A percentile compares a stretch with the other conserved stretches of the same genome.
phyloP scores from a whole-genome alignment of 2,113 vertebrate species.

The Myanophis thanlyinensis region DNA sequence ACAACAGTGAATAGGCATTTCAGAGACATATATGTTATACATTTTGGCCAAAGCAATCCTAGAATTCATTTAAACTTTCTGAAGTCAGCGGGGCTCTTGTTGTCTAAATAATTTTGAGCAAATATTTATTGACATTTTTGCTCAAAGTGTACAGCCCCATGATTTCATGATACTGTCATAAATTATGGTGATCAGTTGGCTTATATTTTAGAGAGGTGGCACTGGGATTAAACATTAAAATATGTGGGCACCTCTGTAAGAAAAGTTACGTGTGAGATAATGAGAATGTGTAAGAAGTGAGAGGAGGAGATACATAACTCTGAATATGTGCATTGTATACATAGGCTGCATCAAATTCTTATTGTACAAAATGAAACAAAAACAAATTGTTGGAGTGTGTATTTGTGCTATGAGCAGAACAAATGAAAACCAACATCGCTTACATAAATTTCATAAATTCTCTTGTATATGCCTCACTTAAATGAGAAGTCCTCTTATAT shows the following conservation, averaged over 20 bases:
- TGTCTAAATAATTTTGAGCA: not conserved
- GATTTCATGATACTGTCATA: conserved; percentile 15
- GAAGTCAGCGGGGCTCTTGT: not conserved
- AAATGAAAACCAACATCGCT: not conserved
- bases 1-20: not conserved
- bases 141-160: conserved; percentile 18
- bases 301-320: not conserved
- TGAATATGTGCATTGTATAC: not conserved
- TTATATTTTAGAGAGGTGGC: conserved; percentile 20
- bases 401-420: not conserved
- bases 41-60: not conserved
- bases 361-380: not conserved
- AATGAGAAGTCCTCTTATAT: not conserved
- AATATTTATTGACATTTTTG: conserved; percentile 48
- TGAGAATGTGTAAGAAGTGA: no score
- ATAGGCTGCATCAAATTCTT: not conserved
- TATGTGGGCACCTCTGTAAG: not conserved
- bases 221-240: conserved; percentile 42
- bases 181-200: conserved; percentile 11
- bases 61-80: not conserved
- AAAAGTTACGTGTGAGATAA: not conserved
- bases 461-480: not conserved
- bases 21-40: not conserved
- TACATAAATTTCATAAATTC: not conserved
- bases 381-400: not conserved